Evolutionary conservation across 2,888 invertebrate genomes (phyloP).

Genomic region (Drosophila monieri): DNA sequence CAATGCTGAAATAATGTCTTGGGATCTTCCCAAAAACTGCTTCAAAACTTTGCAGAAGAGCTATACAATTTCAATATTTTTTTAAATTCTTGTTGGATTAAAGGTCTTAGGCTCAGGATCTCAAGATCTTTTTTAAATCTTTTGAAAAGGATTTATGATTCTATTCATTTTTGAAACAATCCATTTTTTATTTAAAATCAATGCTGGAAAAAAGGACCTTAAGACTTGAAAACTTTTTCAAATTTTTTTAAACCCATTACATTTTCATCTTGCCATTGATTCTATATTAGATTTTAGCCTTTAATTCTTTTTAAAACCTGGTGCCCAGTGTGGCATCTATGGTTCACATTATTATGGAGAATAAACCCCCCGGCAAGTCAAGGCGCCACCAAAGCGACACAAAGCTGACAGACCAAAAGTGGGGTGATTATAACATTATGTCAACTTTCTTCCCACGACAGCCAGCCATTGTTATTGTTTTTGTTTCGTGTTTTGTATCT

Average conservation of each 20-base stretch:
- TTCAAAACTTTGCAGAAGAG: no score
- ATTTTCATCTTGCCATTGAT: neutral
- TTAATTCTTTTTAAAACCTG: constrained; percentile 13
- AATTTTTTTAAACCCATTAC: neutral
- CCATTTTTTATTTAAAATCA: no score
- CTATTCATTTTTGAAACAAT: no score
- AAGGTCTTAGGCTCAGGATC: no score
- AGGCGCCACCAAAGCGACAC: constrained; percentile 57
- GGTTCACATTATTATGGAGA: constrained; percentile 70
- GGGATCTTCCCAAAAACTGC: no score
- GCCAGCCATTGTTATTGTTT: constrained; percentile 29
- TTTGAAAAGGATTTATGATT: no score
- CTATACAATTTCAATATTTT: no score
- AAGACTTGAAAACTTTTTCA: no score
- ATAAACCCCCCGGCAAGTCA: constrained; percentile 55
- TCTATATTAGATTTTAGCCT: neutral
- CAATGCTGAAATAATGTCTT: no score
- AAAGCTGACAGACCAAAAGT: constrained; percentile 55
- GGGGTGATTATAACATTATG: constrained; percentile 75
- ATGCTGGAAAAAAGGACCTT: no score
- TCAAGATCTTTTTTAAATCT: no score
- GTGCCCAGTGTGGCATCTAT: constrained; percentile 53
- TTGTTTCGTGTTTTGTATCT: neutral
- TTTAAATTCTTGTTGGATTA: no score
- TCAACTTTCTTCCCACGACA: constrained; percentile 78